These are phyloP conservation scores for Semnornis frantzii DNA, from an alignment of 2,113 vertebrate species.

Conservation along the genomic window DNA sequence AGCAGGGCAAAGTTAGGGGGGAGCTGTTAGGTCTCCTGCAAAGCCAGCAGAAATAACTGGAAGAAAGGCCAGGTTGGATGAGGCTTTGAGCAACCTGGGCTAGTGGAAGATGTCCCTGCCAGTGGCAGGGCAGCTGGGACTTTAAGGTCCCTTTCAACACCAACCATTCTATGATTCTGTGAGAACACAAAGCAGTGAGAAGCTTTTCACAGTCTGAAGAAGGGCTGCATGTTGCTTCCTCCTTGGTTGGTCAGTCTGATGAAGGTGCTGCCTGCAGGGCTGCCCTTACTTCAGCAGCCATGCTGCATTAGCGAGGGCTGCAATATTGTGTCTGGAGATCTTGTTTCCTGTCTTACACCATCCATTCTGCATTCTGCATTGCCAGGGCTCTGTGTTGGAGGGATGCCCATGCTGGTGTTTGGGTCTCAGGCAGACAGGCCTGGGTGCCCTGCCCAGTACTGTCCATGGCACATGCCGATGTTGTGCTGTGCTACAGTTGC, in stretches of 20 bases:
- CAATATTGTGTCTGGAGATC: rapidly evolving
- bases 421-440: background rate
- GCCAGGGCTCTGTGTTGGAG: background rate
- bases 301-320: background rate
- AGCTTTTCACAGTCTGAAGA: background rate
- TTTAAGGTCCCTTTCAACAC: background rate
- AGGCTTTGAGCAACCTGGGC: background rate
- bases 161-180: background rate
- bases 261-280: background rate
- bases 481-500: background rate
- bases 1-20: background rate
- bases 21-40: background rate
- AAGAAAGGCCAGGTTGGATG: background rate
- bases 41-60: background rate
- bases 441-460: rapidly evolving
- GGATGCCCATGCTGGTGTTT: background rate
- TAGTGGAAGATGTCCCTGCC: background rate
- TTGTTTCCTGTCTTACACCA: background rate
- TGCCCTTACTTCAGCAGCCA: background rate
- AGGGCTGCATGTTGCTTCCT: background rate
- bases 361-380: background rate
- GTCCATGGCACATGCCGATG: rapidly evolving
- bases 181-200: background rate
- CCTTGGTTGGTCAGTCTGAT: background rate
- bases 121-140: background rate